These are phyloP conservation scores for Papilio polyxenes DNA, from an alignment of 1,140 invertebrate species.

Conservation along the genomic window DNA sequence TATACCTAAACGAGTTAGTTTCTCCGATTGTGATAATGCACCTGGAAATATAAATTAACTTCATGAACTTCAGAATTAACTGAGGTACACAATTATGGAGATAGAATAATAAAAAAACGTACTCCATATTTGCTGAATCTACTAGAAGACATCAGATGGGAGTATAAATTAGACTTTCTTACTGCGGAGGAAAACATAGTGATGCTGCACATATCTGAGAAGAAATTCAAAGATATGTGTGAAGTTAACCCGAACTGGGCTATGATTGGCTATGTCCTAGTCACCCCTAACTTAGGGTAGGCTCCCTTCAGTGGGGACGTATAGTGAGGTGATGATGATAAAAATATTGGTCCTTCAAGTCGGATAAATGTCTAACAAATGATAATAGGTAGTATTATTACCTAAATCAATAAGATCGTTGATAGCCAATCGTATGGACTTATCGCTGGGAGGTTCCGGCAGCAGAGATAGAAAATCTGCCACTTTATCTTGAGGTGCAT, in stretches of 20 bases:
- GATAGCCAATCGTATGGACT: constrained; percentile 78
- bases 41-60: constrained; percentile 50
- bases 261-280: too few species aligned
- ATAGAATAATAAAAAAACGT: background rate
- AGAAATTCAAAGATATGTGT: too few species aligned
- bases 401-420: constrained; percentile 79
- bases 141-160: background rate
- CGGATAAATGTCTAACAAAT: background rate
- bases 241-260: too few species aligned
- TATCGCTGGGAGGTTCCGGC: constrained; percentile 80
- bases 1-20: constrained; percentile 82
- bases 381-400: constrained; percentile 50
- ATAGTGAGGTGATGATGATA: background rate
- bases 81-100: too few species aligned
- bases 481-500: constrained; percentile 75
- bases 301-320: too few species aligned
- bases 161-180: too few species aligned
- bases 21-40: constrained; percentile 78
- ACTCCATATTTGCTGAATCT: background rate
- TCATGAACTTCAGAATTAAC: background rate
- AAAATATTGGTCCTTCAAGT: constrained; percentile 17
- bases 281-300: too few species aligned
- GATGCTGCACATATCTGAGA: too few species aligned
- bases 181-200: too few species aligned
- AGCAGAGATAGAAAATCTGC: constrained; percentile 80